Evolutionary conservation across 2,797 vertebrate genomes (phyloP).

Genomic region (Intellagama lesueurii): DNA sequence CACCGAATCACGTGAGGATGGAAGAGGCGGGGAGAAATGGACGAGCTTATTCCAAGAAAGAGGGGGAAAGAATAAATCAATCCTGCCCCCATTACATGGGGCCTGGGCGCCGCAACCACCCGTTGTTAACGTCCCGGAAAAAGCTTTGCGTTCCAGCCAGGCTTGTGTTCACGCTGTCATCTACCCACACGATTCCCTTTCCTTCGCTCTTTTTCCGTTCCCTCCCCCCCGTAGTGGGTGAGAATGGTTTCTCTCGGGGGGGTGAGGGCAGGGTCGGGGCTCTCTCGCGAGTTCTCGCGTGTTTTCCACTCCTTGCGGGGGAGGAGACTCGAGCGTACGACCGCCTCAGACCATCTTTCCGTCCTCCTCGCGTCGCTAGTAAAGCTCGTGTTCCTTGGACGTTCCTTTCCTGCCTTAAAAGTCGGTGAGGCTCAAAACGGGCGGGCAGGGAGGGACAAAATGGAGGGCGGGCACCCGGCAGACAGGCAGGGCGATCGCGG

Average conservation of each 20-base stretch:
- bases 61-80: no score
- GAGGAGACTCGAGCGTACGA: background rate
- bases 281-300: constrained; percentile 52
- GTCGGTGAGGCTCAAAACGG: constrained; percentile 73
- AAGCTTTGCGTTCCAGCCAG: no score
- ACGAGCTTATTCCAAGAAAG: background rate
- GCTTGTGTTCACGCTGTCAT: no score
- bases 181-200: no score
- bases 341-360: background rate
- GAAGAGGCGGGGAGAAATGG: background rate
- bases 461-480: accelerated
- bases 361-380: constrained; percentile 36
- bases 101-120: no score
- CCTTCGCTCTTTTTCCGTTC: no score
- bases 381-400: constrained; percentile 69
- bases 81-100: no score
- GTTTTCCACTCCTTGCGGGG: constrained; percentile 62
- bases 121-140: no score
- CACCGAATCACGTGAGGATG: background rate
- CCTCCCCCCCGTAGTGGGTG: no score
- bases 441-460: background rate
- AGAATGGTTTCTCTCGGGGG: accelerated
- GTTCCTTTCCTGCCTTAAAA: constrained; percentile 82
- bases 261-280: background rate
- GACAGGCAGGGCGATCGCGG: accelerated